These are phyloP conservation scores for Clarias laeviceps DNA, from an alignment of 2,797 vertebrate species.

Conservation along the genomic window DNA sequence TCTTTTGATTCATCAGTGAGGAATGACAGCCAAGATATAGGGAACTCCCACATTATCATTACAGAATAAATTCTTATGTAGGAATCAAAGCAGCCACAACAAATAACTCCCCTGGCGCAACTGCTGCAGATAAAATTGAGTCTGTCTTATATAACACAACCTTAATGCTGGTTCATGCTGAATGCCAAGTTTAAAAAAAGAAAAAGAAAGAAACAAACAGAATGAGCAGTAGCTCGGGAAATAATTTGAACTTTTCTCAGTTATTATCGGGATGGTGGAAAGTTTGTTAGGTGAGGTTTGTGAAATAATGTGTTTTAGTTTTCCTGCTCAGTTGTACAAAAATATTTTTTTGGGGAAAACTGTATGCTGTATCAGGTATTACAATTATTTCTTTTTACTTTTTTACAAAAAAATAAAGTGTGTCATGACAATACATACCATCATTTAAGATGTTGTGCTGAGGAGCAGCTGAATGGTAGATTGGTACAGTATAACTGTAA, in stretches of 20 bases:
- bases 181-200: slow-evolving; percentile 12
- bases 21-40: slow-evolving; percentile 44
- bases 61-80: slow-evolving; percentile 53
- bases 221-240: not conserved
- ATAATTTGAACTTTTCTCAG: slow-evolving; percentile 22
- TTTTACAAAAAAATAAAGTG: slow-evolving; percentile 13
- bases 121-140: slow-evolving; percentile 21
- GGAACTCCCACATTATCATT: slow-evolving; percentile 57
- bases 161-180: slow-evolving; percentile 12
- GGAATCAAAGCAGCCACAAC: slow-evolving; percentile 38
- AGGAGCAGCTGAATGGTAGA: slow-evolving; percentile 34
- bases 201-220: not conserved
- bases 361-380: not conserved
- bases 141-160: slow-evolving; percentile 23
- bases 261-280: slow-evolving; percentile 20
- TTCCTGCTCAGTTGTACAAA: not conserved
- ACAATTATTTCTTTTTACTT: not conserved
- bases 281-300: slow-evolving; percentile 9
- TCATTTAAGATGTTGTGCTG: slow-evolving; percentile 54
- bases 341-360: not conserved
- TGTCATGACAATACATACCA: slow-evolving; percentile 41
- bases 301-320: not conserved
- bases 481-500: slow-evolving; percentile 38
- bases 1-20: slow-evolving; percentile 54
- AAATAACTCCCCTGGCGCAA: slow-evolving; percentile 22